Conservation (phyloP, 2,888 invertebrate species). For the Hemithea aestivaria region DNA sequence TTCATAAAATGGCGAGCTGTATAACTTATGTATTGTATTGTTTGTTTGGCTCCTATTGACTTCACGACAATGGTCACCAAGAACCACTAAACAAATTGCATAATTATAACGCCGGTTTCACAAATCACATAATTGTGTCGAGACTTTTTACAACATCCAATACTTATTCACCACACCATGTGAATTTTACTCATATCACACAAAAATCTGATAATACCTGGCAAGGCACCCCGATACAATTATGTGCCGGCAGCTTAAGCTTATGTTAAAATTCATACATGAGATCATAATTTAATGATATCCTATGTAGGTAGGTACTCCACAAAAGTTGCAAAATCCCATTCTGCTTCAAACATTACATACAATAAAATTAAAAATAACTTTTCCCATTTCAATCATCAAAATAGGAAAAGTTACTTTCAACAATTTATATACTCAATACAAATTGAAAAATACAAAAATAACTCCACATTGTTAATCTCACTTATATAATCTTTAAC, state of each 20-base stretch:
- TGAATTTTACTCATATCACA: too few species aligned
- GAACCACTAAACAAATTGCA: slow-evolving; percentile 13
- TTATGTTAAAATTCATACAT: slow-evolving; percentile 40
- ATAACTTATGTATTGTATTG: slow-evolving; percentile 43
- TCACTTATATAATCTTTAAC: slow-evolving; percentile 58
- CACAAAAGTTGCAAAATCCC: slow-evolving; percentile 17
- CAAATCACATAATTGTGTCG: too few species aligned
- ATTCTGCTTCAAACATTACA: slow-evolving; percentile 9
- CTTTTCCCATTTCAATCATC: slow-evolving; percentile 4
- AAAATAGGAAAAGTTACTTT: slow-evolving; percentile 2
- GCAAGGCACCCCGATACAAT: too few species aligned
- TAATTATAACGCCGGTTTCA: slow-evolving; percentile 8
- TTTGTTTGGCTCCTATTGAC: slow-evolving; percentile 45
- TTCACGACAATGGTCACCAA: slow-evolving; percentile 6
- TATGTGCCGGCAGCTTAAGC: slow-evolving; percentile 19
- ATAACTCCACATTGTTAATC: slow-evolving; percentile 63
- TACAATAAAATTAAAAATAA: slow-evolving; percentile 1
- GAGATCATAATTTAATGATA: slow-evolving; percentile 50
- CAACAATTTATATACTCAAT: slow-evolving; percentile 5
- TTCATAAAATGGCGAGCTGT: slow-evolving; percentile 63
- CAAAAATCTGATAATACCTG: too few species aligned
- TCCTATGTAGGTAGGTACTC: slow-evolving; percentile 25
- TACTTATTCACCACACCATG: too few species aligned
- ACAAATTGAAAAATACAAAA: slow-evolving; percentile 53
- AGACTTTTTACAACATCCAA: too few species aligned